These are phyloP conservation scores for Aleiodes leptofemur DNA, from an alignment of 2,888 invertebrate species.

Conservation along the genomic window DNA sequence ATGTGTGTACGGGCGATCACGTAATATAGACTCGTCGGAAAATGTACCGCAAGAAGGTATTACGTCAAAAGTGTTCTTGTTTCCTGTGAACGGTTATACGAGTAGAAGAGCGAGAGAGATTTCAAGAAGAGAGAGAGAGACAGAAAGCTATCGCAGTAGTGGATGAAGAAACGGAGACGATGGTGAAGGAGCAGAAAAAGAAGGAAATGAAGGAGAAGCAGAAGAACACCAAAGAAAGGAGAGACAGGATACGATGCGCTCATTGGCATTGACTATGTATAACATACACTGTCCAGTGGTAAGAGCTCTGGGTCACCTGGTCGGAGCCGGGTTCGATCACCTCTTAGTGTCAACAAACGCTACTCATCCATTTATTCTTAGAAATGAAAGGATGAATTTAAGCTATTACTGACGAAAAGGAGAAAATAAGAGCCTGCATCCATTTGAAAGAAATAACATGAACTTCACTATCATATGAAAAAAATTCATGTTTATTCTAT, in stretches of 20 bases:
- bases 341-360: slow-evolving; percentile 52
- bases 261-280: slow-evolving; percentile 30
- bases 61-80: slow-evolving; percentile 68
- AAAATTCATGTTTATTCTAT: slow-evolving; percentile 21
- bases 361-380: slow-evolving; percentile 37
- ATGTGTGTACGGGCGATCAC: slow-evolving; percentile 63
- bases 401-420: no score
- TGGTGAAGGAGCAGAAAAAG: slow-evolving; percentile 17
- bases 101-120: not conserved
- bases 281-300: slow-evolving; percentile 34
- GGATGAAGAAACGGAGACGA: slow-evolving; percentile 41
- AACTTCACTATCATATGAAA: no score
- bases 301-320: slow-evolving; percentile 65
- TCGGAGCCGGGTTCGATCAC: slow-evolving; percentile 60
- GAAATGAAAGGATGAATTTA: not conserved
- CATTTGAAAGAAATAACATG: no score
- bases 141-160: no score
- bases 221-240: slow-evolving; percentile 41
- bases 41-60: slow-evolving; percentile 72
- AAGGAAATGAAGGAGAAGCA: slow-evolving; percentile 31
- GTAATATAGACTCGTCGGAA: slow-evolving; percentile 74
- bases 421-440: no score
- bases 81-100: slow-evolving; percentile 36
- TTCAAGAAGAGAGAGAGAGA: slow-evolving; percentile 3
- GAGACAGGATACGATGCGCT: slow-evolving; percentile 46